Evolutionary conservation across 2,797 vertebrate species (phyloP).

Genomic region (Cirrhinus molitorella): DNA sequence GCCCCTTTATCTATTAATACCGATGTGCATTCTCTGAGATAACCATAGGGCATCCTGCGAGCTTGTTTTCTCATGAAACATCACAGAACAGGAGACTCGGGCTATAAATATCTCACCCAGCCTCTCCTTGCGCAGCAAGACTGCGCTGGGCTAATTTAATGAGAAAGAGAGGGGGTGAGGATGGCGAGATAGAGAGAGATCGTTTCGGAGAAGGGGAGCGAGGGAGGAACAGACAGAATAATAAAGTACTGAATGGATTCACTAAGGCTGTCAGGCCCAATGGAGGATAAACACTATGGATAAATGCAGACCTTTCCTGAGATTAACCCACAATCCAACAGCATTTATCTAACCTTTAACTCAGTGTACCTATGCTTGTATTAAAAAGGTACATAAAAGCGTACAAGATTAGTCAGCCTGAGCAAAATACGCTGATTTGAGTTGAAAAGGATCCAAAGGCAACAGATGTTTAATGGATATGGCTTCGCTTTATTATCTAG

Average conservation of each 20-base stretch:
- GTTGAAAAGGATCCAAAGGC: neutral
- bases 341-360: constrained; percentile 1
- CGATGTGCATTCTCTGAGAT: constrained; percentile 38
- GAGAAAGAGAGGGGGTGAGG: constrained; percentile 8
- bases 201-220: constrained; percentile 7
- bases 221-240: constrained; percentile 34
- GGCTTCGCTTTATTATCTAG: neutral
- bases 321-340: constrained; percentile 28
- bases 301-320: constrained; percentile 30
- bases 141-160: constrained; percentile 65
- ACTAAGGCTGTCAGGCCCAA: constrained; percentile 5
- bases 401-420: neutral
- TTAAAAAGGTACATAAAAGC: constrained; percentile 3
- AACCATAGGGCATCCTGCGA: constrained; percentile 25
- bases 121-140: constrained; percentile 55
- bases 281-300: constrained; percentile 35
- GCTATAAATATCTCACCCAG: constrained; percentile 71
- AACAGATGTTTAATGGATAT: constrained; percentile 27
- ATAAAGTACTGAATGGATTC: constrained; percentile 23
- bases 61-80: constrained; percentile 43
- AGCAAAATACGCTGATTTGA: neutral
- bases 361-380: constrained; percentile 7
- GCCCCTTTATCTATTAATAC: constrained; percentile 33
- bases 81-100: constrained; percentile 59
- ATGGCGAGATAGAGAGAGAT: constrained; percentile 22